Evolutionary conservation across 35 echinoderm and acorn worm genomes (phyloP).

Genomic region (Apostichopus japonicus): DNA sequence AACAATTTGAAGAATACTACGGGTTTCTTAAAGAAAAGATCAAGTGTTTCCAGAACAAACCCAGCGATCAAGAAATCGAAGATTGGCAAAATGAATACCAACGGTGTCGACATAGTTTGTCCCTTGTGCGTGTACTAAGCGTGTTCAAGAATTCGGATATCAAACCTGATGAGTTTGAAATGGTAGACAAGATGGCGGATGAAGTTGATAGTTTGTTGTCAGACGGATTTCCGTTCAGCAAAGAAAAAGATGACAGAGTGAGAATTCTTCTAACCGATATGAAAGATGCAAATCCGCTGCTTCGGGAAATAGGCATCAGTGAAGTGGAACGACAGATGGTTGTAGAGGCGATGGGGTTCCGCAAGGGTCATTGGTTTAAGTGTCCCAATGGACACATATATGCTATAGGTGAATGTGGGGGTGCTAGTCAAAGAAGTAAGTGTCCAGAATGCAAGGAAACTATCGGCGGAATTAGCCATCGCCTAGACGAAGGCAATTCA

Average conservation of each 20-base stretch:
- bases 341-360: slow-evolving; percentile 62
- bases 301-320: slow-evolving; percentile 24
- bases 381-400: slow-evolving; percentile 79
- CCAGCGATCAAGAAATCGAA: slow-evolving; percentile 35
- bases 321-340: slow-evolving; percentile 72
- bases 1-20: background rate
- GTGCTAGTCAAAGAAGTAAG: slow-evolving; percentile 55
- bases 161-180: background rate
- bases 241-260: slow-evolving; percentile 25
- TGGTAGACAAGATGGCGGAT: background rate
- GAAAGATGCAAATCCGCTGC: background rate
- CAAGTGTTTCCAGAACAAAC: background rate
- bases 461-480: slow-evolving; percentile 69
- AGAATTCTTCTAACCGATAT: background rate
- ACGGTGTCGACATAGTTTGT: slow-evolving; percentile 6
- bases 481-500: slow-evolving; percentile 58
- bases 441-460: slow-evolving; percentile 69
- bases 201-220: slow-evolving; percentile 2
- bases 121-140: background rate
- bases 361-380: slow-evolving; percentile 79
- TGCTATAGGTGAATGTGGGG: slow-evolving; percentile 78
- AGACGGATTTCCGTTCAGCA: background rate
- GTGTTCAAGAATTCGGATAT: background rate
- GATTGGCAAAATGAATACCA: slow-evolving; percentile 32
- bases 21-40: background rate